Percentiles rank a stretch among this genome's conserved stretches.
These are phyloP conservation scores for Chrysocyon brachyurus DNA, from an alignment of 2,797 vertebrate species.

Conservation along the genomic window DNA sequence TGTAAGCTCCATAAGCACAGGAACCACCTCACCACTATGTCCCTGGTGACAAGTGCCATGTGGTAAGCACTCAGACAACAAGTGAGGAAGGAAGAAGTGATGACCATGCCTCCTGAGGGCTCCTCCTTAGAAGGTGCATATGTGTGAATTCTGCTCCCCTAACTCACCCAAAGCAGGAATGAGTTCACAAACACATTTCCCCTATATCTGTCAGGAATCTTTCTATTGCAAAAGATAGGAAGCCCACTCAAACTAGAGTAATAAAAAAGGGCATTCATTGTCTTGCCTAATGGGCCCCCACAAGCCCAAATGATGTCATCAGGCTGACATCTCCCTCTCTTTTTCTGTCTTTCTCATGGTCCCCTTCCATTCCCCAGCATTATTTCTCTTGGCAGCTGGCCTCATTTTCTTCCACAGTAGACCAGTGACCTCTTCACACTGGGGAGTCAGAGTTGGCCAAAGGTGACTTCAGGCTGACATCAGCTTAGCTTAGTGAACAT, in stretches of 20 bases:
- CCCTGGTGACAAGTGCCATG: not conserved
- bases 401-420: not conserved
- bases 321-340: not conserved
- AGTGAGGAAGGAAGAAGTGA: not conserved
- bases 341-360: not conserved
- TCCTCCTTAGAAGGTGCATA: not conserved
- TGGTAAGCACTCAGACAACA: not conserved
- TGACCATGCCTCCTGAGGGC: not conserved
- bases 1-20: not conserved
- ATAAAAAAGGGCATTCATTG: rapidly evolving
- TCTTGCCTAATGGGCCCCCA: not conserved
- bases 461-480: not conserved
- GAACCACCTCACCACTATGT: not conserved
- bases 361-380: not conserved
- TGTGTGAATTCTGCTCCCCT: not conserved
- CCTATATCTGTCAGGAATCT: not conserved
- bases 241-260: not conserved
- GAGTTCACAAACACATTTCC: not conserved
- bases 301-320: not conserved
- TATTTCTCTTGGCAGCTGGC: not conserved
- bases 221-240: not conserved
- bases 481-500: not conserved
- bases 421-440: not conserved
- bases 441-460: not conserved
- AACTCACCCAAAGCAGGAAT: not conserved